Evolutionary conservation across 2,797 vertebrate genomes (phyloP), one percentile per base, ranked within the genome.

Genomic region (Lepidocolaptes lacrymiger): DNA sequence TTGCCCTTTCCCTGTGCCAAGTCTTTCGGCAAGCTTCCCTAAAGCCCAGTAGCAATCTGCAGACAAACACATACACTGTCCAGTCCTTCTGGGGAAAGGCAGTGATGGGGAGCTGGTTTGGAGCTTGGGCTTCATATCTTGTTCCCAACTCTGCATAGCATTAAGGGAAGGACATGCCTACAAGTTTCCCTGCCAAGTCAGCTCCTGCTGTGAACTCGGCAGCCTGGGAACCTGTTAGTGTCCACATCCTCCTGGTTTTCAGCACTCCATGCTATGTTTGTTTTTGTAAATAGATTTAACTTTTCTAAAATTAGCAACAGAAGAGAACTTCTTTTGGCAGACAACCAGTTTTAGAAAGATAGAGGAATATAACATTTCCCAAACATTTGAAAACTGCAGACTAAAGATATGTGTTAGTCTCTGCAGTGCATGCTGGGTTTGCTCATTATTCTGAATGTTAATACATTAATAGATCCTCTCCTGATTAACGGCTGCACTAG

Each of bases 301-400:
- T 91, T 96, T 93, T 94, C 94, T 88, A 95, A 95, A 97, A 96
- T 96, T 97, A 97, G 88, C 77, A 82, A 58, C 74, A 81, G 82
- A 81, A 81, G 41, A 93, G 67, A 89, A 95, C 68, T 84, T 92
- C 49, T 77, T 87, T 73, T 96, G 91, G 96, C 96, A 94, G 91
- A 88, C 84, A 79, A 82, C 41, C 91, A 91, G 79, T 66, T 85
- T 93, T 14, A 82, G 64, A 75, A 85, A 96, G 85, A 94, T 73
- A 69, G 85, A 95, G 61, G 71, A 88, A 89, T 43, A 56, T 19
- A 96, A 89, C 75, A 52, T 81, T 96, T 97, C 37, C 93, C 83
- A 96, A 95, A 93, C 89, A 89, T 88, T 93, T 91, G 68, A 83
- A 86, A 96, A 81, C 54, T 14, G 6, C 76, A 94, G 82, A 89